Percentiles rank a stretch among this genome's conserved stretches.
Evolutionary conservation across 2,797 vertebrate genomes (phyloP).

Genomic region (Coranthus polyacanthus): DNA sequence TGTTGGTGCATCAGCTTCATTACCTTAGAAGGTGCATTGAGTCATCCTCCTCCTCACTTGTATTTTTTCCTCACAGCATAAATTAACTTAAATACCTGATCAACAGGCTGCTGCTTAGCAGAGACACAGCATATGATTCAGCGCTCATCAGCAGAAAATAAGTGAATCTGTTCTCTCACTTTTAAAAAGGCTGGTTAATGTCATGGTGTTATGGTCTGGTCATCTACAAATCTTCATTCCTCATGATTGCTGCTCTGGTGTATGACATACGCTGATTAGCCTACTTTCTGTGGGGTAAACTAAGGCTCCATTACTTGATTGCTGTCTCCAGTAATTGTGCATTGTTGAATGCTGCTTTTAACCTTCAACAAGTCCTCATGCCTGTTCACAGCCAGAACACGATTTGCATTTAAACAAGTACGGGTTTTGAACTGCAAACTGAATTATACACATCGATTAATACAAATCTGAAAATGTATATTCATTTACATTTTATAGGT

Average conservation of each 20-base stretch:
- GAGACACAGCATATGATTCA: slow-evolving; percentile 56
- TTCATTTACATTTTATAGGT: too few relatives aligned
- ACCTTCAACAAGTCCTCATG: slow-evolving; percentile 9
- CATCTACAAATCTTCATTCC: slow-evolving; percentile 40
- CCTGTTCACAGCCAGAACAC: slow-evolving; percentile 9
- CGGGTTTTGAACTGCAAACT: too few relatives aligned
- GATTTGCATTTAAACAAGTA: slow-evolving; percentile 7
- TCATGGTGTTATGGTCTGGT: slow-evolving; percentile 31
- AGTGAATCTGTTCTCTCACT: slow-evolving; percentile 38
- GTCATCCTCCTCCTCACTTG: slow-evolving; percentile 71
- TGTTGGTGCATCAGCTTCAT: slow-evolving; percentile 53
- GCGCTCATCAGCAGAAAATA: slow-evolving; percentile 38
- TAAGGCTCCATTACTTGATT: slow-evolving; percentile 28
- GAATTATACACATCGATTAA: too few relatives aligned
- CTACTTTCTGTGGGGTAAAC: not conserved
- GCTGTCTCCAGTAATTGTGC: slow-evolving; percentile 10
- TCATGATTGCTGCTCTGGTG: slow-evolving; percentile 27
- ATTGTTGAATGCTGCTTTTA: slow-evolving; percentile 19
- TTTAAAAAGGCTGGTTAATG: slow-evolving; percentile 41
- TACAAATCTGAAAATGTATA: too few relatives aligned
- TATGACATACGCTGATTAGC: slow-evolving; percentile 20
- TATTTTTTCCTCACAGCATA: slow-evolving; percentile 55
- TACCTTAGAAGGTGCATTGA: slow-evolving; percentile 68
- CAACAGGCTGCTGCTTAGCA: slow-evolving; percentile 43
- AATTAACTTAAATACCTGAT: slow-evolving; percentile 69